Evolutionary conservation across 2,797 vertebrate species (phyloP).

Genomic region (Sternotherus odoratus): DNA sequence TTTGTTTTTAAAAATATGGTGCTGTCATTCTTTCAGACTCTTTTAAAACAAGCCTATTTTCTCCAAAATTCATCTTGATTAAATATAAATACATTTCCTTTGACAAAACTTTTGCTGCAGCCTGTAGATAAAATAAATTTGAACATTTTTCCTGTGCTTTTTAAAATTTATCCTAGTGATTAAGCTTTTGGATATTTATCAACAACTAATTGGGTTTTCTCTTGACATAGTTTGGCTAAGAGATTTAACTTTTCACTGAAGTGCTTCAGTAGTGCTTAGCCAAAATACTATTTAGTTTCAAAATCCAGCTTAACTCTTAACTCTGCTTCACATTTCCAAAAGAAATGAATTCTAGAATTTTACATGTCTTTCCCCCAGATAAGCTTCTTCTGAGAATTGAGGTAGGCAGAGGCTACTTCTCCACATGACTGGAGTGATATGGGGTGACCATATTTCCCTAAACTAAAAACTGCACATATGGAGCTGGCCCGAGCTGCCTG

Average conservation of each 20-base stretch:
- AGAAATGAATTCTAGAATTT: slow-evolving; percentile 22
- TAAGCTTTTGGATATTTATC: slow-evolving; percentile 61
- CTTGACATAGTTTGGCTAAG: slow-evolving; percentile 36
- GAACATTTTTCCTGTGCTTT: slow-evolving; percentile 20
- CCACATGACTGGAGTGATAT: background rate
- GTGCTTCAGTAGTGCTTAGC: background rate
- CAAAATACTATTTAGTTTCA: slow-evolving; percentile 55
- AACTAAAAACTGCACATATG: no score
- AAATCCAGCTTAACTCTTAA: slow-evolving; percentile 37
- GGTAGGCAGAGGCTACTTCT: background rate
- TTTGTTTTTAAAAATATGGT: slow-evolving; percentile 41
- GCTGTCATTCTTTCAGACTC: slow-evolving; percentile 13
- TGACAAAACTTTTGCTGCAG: background rate
- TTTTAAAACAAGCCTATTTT: slow-evolving; percentile 18
- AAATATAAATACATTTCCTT: slow-evolving; percentile 59
- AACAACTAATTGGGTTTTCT: slow-evolving; percentile 55
- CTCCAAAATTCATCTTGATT: slow-evolving; percentile 36
- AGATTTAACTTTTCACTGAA: slow-evolving; percentile 39
- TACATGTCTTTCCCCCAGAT: background rate
- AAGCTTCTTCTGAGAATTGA: background rate
- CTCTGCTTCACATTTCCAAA: slow-evolving; percentile 20
- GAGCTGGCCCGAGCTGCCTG: no score
- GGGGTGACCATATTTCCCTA: background rate
- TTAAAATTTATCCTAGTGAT: slow-evolving; percentile 42
- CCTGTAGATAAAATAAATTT: slow-evolving; percentile 49